A percentile compares a stretch with the other conserved stretches of the same genome.
Evolutionary conservation across 2,888 invertebrate genomes (phyloP).

Genomic region (Meteorus colon): DNA sequence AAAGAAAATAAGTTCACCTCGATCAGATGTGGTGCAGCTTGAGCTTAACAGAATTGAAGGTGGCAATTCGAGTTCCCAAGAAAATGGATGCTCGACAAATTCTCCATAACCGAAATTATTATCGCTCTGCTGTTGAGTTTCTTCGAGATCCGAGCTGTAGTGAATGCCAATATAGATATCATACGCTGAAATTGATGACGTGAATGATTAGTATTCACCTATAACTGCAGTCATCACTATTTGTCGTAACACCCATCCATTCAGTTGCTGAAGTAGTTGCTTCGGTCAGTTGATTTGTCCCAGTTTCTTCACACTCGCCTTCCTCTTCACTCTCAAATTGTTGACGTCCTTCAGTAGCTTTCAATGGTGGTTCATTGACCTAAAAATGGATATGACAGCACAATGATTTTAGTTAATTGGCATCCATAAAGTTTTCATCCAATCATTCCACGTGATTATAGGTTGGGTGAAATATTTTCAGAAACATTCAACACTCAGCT

Average conservation of each 20-base stretch:
- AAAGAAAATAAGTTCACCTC: slow-evolving; percentile 75
- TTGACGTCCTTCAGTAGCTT: slow-evolving; percentile 44
- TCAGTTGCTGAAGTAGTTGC: slow-evolving; percentile 82
- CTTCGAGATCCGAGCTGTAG: slow-evolving; percentile 81
- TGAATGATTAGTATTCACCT: slow-evolving; percentile 65
- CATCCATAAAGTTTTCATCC: too few relatives aligned
- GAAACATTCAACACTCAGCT: neutral
- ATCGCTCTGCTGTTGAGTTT: slow-evolving; percentile 73
- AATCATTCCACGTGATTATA: neutral
- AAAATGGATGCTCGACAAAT: slow-evolving; percentile 75
- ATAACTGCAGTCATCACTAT: slow-evolving; percentile 90
- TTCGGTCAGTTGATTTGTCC: slow-evolving; percentile 77
- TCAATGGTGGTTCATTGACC: slow-evolving; percentile 55
- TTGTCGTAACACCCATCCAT: slow-evolving; percentile 92
- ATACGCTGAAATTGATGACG: neutral
- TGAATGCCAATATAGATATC: neutral
- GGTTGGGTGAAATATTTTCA: neutral
- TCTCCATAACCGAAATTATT: slow-evolving; percentile 66
- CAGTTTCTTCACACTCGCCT: slow-evolving; percentile 77
- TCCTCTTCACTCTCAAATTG: slow-evolving; percentile 79
- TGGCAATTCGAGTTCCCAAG: slow-evolving; percentile 81
- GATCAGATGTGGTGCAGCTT: slow-evolving; percentile 81
- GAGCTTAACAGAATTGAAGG: slow-evolving; percentile 85
- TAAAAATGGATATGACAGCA: slow-evolving; percentile 33
- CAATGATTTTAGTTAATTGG: slow-evolving; percentile 5